Percentiles rank a stretch among this genome's conserved stretches.
phyloP scores from a whole-genome alignment of 2,113 vertebrate species.

The Elgaria multicarinata region DNA sequence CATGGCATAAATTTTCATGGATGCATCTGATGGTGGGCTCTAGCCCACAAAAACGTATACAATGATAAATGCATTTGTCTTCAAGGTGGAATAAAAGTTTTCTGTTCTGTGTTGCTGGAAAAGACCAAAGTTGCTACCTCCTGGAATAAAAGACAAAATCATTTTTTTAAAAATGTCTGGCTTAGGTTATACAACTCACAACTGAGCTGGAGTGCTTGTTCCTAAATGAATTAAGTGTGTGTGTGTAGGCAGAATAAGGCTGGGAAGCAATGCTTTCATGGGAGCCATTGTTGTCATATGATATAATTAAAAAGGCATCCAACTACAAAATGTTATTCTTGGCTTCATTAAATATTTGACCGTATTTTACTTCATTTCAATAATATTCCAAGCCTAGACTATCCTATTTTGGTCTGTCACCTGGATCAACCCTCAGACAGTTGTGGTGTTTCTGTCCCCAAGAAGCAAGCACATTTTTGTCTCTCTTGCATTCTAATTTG shows the following conservation, averaged over 20 bases:
- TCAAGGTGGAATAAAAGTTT: too few relatives aligned
- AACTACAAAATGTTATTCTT: neutral
- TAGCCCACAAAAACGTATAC: neutral
- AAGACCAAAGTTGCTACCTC: neutral
- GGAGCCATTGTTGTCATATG: neutral
- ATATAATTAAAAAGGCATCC: neutral
- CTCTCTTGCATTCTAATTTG: neutral
- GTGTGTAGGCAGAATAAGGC: neutral
- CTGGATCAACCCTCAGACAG: neutral
- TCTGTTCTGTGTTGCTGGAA: neutral
- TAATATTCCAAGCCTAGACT: neutral
- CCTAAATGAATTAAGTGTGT: neutral
- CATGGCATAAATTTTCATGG: neutral
- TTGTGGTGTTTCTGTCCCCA: neutral
- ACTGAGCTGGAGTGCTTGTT: neutral
- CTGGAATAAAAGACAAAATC: neutral
- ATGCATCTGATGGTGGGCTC: neutral
- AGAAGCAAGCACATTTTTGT: neutral
- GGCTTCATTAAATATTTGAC: neutral
- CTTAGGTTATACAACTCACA: neutral
- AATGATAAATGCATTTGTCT: neutral
- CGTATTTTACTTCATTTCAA: neutral
- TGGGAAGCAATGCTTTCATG: neutral
- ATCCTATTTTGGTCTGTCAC: neutral
- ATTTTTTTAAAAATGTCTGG: neutral